Evolutionary conservation across 2,797 vertebrate species (phyloP).

Genomic region (Monodelphis domestica): DNA sequence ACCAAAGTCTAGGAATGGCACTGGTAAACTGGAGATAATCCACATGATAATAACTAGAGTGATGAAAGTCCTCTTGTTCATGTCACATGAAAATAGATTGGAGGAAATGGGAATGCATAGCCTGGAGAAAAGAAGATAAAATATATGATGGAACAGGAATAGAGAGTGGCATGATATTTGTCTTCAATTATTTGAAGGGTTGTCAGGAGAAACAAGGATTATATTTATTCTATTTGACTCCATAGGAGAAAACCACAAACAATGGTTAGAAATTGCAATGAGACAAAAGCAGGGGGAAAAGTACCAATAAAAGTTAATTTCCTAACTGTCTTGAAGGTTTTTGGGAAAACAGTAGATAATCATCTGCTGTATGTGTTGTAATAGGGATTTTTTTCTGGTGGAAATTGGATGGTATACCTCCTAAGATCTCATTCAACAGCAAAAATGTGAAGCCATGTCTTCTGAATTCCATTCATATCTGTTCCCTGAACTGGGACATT

Average conservation of each 20-base stretch:
- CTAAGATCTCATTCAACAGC: background rate
- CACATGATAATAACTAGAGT: background rate
- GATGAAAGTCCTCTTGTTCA: background rate
- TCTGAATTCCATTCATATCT: background rate
- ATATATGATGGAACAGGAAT: background rate
- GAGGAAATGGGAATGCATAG: background rate
- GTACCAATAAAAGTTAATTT: background rate
- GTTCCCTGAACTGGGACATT: background rate
- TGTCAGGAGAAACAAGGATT: background rate
- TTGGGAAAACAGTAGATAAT: background rate
- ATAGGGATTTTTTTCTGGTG: background rate
- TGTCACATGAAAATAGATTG: background rate
- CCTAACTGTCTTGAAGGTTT: background rate
- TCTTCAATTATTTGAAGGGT: background rate
- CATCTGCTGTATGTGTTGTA: background rate
- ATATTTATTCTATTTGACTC: background rate
- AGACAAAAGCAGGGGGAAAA: background rate
- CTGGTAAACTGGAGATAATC: background rate
- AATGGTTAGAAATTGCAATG: background rate
- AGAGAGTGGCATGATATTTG: background rate
- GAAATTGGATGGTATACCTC: background rate
- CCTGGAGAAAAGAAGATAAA: background rate
- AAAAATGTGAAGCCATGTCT: background rate
- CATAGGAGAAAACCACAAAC: background rate
- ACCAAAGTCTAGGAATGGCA: background rate